phyloP scores from a whole-genome alignment of 1,140 invertebrate species.

The Tachypleus tridentatus region DNA sequence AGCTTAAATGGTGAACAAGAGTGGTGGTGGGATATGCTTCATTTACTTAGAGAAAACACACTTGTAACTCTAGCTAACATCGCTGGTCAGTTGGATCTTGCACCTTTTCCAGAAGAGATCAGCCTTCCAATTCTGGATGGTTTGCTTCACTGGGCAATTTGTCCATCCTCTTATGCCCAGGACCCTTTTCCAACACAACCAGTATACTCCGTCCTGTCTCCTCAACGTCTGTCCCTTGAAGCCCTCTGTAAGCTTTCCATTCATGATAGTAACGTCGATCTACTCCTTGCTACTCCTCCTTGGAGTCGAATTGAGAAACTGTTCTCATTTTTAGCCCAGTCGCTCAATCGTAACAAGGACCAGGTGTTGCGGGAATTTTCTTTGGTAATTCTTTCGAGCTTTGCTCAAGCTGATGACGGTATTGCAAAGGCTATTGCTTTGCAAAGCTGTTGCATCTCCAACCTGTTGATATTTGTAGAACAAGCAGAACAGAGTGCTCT shows the following conservation, averaged over 20 bases:
- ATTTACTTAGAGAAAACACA: constrained; percentile 82
- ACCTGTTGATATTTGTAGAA: constrained; percentile 92
- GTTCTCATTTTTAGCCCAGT: constrained; percentile 70
- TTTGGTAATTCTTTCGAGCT: constrained; percentile 77
- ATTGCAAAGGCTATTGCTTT: constrained; percentile 77
- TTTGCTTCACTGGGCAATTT: constrained; percentile 91
- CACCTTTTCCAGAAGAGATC: constrained; percentile 72
- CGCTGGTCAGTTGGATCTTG: constrained; percentile 77
- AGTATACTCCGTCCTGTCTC: constrained; percentile 53
- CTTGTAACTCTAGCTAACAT: constrained; percentile 89
- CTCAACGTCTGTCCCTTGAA: constrained; percentile 86
- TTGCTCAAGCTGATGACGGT: constrained; percentile 77
- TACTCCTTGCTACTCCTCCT: constrained; percentile 94
- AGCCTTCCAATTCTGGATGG: constrained; percentile 84
- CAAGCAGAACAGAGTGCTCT: constrained; percentile 85
- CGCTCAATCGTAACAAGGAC: constrained; percentile 77
- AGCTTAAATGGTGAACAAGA: constrained; percentile 27
- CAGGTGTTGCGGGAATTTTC: constrained; percentile 89
- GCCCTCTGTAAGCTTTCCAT: constrained; percentile 94
- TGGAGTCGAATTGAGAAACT: constrained; percentile 80
- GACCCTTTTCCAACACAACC: constrained; percentile 68
- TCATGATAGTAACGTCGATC: constrained; percentile 90
- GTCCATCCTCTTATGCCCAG: constrained; percentile 84
- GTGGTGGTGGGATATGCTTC: constrained; percentile 93
- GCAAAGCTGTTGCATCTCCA: constrained; percentile 61